These are phyloP conservation scores for Otis tarda DNA, from an alignment of 2,113 vertebrate species.

Conservation along the genomic window DNA sequence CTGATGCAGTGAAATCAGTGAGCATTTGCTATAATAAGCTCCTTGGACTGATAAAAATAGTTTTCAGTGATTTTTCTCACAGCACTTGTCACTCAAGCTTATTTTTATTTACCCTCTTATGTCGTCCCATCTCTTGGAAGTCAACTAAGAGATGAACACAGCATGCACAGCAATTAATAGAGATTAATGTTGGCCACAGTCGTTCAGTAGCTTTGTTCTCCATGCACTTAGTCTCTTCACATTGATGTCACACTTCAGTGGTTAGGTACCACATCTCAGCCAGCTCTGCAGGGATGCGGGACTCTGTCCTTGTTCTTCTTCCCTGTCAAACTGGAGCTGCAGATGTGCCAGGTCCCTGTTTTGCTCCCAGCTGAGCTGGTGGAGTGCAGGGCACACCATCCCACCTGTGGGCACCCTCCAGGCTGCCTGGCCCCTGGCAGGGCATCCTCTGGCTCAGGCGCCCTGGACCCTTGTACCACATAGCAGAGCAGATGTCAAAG, in stretches of 20 bases:
- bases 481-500: neutral
- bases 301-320: neutral
- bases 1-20: neutral
- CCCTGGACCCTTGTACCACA: neutral
- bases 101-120: neutral
- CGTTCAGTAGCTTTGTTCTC: neutral
- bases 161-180: neutral
- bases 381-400: fast-evolving
- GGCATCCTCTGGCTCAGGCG: neutral
- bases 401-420: fast-evolving
- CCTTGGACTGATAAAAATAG: neutral
- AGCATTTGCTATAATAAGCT: neutral
- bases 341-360: fast-evolving
- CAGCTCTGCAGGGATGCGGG: neutral
- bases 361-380: neutral
- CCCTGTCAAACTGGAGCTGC: neutral
- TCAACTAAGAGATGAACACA: neutral
- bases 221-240: neutral
- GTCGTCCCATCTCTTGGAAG: neutral
- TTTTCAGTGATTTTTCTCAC: neutral
- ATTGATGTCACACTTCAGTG: neutral
- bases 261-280: neutral
- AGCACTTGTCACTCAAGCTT: neutral
- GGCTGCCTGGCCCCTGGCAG: neutral
- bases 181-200: neutral